Evolutionary conservation across 2,888 invertebrate species (phyloP).

Genomic region (Cremastobaeus sp.): DNA sequence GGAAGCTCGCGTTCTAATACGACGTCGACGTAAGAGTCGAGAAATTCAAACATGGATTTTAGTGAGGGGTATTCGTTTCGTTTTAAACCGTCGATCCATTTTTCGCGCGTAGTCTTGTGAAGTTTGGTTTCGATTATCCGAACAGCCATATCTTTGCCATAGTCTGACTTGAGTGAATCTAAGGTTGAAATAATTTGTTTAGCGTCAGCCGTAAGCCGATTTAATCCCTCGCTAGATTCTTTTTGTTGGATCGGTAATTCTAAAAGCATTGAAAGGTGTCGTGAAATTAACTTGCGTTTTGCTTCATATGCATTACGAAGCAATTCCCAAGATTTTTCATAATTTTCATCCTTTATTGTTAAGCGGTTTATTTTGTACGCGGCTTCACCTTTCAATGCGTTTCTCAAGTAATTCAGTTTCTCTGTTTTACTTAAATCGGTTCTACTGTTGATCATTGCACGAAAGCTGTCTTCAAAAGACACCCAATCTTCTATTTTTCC

Average conservation of each 20-base stretch:
- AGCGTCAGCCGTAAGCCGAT: too few species aligned
- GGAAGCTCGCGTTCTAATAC: too few species aligned
- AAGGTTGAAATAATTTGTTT: too few species aligned
- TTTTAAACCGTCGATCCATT: background rate
- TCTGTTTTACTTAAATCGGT: conserved; percentile 47
- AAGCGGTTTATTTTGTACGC: conserved; percentile 49
- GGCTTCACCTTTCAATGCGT: background rate
- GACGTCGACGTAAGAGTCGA: too few species aligned
- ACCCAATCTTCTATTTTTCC: too few species aligned
- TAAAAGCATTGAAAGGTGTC: conserved; percentile 31
- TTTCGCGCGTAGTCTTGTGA: background rate
- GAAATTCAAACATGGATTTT: too few species aligned
- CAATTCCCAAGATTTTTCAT: conserved; percentile 45
- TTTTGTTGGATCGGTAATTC: background rate
- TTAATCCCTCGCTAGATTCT: background rate
- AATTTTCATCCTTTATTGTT: conserved; percentile 37
- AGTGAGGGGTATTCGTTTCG: background rate
- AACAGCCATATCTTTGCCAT: background rate
- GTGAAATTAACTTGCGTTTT: conserved; percentile 50
- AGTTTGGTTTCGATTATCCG: background rate
- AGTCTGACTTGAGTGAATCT: too few species aligned
- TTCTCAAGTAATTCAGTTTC: conserved; percentile 24
- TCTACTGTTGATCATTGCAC: too few species aligned
- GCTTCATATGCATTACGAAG: conserved; percentile 54
- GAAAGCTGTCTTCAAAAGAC: too few species aligned